Percentiles rank a stretch among this genome's conserved stretches.
phyloP scores from a whole-genome alignment of 2,797 vertebrate genomes.

The Petrocephalus schoutedeni region DNA sequence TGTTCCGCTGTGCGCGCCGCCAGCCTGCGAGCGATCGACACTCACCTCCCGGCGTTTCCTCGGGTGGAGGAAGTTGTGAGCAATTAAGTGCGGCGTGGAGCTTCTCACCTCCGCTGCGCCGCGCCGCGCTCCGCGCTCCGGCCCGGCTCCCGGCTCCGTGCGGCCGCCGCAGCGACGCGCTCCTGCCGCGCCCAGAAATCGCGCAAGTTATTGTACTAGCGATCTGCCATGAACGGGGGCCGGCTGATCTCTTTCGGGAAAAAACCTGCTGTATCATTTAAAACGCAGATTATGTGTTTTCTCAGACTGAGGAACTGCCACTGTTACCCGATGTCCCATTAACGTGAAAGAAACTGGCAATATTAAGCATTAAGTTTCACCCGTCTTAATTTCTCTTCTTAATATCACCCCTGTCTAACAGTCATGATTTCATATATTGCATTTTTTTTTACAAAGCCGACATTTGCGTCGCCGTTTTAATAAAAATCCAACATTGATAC shows the following conservation, averaged over 20 bases:
- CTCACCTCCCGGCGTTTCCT: background rate
- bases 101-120: background rate
- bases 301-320: no score
- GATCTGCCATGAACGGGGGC: background rate
- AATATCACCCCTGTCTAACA: background rate
- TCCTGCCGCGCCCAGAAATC: background rate
- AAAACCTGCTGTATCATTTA: background rate
- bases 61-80: background rate
- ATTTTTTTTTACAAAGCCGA: background rate
- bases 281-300: background rate
- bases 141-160: background rate
- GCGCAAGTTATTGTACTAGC: background rate
- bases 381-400: background rate
- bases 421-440: background rate
- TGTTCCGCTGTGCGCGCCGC: background rate
- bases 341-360: background rate
- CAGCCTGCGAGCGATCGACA: background rate
- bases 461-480: background rate
- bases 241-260: background rate
- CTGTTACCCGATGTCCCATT: background rate
- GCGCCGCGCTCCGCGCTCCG: background rate
- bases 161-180: background rate
- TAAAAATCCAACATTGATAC: background rate
- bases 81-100: background rate
- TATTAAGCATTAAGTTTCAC: background rate